These are phyloP conservation scores for Amphiura filiformis DNA, from an alignment of 35 echinoderm and acorn worm species.

Conservation along the genomic window DNA sequence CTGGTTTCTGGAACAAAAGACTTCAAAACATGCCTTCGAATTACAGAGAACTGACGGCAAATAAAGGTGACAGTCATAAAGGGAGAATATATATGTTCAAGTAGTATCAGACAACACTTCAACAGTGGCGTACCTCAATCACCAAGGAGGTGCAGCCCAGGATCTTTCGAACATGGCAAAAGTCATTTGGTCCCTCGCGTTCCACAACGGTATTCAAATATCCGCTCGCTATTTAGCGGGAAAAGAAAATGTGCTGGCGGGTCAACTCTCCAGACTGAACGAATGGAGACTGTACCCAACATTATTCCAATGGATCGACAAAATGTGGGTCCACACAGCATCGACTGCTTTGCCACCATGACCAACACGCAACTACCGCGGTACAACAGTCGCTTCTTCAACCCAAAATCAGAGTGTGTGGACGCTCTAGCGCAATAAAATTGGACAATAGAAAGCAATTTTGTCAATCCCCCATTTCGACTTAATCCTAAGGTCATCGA, in stretches of 20 bases:
- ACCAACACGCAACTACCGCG: constrained; percentile 40
- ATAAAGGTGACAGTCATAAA: constrained; percentile 23
- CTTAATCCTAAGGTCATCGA: constrained; percentile 25
- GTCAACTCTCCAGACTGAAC: constrained; percentile 23
- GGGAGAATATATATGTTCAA: constrained; percentile 42
- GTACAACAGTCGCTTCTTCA: constrained; percentile 47
- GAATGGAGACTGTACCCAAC: constrained; percentile 37
- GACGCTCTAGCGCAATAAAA: constrained; percentile 53
- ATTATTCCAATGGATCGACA: constrained; percentile 15
- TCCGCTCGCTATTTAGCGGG: constrained; percentile 27
- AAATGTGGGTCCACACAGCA: constrained; percentile 42
- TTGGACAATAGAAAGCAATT: constrained; percentile 55
- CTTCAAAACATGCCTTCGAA: constrained; percentile 39
- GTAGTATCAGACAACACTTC: constrained; percentile 52
- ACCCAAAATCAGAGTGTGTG: constrained; percentile 14
- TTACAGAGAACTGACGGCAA: constrained; percentile 53
- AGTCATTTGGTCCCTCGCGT: constrained; percentile 38
- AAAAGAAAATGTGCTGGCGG: constrained; percentile 8
- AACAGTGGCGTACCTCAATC: constrained; percentile 54
- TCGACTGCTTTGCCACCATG: constrained; percentile 47
- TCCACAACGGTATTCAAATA: not conserved
- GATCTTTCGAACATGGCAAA: constrained; percentile 32
- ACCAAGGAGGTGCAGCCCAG: constrained; percentile 19
- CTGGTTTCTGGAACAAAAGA: constrained; percentile 46
- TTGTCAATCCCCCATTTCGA: constrained; percentile 43